phyloP scores from a whole-genome alignment of 1,140 invertebrate species.

The Drosophila pseudoobscura region DNA sequence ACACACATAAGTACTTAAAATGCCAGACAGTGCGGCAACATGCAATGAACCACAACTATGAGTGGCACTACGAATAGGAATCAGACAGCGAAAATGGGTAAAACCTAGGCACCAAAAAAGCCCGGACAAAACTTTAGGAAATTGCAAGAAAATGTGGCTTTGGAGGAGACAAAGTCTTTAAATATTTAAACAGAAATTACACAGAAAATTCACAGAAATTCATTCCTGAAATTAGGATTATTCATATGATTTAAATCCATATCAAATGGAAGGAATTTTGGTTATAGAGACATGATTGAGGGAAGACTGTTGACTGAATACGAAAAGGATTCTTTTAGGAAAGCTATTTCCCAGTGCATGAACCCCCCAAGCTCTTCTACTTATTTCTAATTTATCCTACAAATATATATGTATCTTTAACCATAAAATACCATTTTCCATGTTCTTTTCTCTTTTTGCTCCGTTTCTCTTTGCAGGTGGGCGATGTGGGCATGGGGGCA shows the following conservation, averaged over 20 bases:
- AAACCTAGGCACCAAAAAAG: constrained; percentile 10
- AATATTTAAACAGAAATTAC: constrained; percentile 7
- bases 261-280: no score
- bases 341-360: no score
- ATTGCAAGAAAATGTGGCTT: no score
- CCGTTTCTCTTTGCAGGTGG: constrained; percentile 57
- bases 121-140: no score
- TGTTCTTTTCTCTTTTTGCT: neutral
- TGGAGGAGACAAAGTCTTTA: no score
- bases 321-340: no score
- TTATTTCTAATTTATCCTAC: no score
- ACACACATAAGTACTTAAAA: constrained; percentile 66
- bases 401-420: neutral
- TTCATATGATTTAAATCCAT: no score
- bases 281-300: no score
- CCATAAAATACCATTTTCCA: neutral
- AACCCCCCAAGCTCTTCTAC: no score
- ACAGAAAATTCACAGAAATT: neutral
- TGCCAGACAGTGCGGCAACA: constrained; percentile 77
- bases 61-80: constrained; percentile 4
- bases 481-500: constrained; percentile 60
- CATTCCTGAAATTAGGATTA: no score
- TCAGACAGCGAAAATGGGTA: constrained; percentile 3
- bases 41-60: constrained; percentile 70
- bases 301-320: no score